Base-by-base conservation (phyloP, 2,888 invertebrate genomes). In the Andrena minutula region DNA sequence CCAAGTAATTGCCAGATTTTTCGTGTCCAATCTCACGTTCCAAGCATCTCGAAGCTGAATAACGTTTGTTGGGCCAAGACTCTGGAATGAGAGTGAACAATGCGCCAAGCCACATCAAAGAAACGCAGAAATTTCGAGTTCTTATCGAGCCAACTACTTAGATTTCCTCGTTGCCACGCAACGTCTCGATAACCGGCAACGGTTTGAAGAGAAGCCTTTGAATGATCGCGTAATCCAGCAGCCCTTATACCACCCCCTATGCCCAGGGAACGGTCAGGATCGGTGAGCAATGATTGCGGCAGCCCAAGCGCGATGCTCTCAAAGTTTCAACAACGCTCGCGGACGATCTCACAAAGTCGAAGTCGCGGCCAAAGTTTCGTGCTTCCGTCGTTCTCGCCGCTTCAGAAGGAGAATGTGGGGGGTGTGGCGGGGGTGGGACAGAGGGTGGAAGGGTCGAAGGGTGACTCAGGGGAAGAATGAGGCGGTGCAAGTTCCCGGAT, bases 261-360 rank as follows among this genome's bases (percentile, higher is more conserved):
- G 58, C 41, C 51, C 16, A 47, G 30, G 8, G 49, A 53, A 26
- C 64, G 69, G 75, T 75, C 76, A 75, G 81, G 77, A 79, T 83
- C 80, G 66, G 73, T 79, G 80, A 88, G 82, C 85, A 85, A 88
- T 79, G 83, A 85, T 88, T 82, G 83, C 65, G 77, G 78, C 51
- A 75, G 72, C 63, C 74, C 65, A 51, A 69, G 76, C 71, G 70
- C 85, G 77, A 69, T 83, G 75, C 82, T 84, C 61, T 65, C 41
- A 81, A 88, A 88, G 79, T 88, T 88, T 74, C 78, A 69, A 84
- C 84, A 88, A 84, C 88, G 80, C 72, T 79, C 77, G 75, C 78
- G 80, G 75, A 70, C 80, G 76, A 85, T 88, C 82, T 66, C 85
- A 72, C 82, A 66, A 88, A 88, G 89, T 86, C 88, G 87, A 88